Percentiles rank a stretch among this genome's conserved stretches.
phyloP scores from a whole-genome alignment of 2,113 vertebrate species.

The Brachyhypopomus occidentalis region DNA sequence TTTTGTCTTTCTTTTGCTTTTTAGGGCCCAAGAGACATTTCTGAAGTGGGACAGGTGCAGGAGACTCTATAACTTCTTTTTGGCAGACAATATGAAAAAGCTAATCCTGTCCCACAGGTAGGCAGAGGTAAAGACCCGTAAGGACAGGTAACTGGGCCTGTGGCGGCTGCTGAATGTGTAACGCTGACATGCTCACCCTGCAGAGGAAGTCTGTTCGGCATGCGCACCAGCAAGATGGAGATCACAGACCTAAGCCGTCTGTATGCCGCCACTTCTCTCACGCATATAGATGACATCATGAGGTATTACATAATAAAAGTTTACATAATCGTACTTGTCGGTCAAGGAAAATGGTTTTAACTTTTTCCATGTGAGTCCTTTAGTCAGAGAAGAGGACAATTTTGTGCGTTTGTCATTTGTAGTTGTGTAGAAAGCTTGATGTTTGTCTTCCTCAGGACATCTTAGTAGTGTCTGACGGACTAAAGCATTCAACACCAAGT shows the following conservation, averaged over 20 bases:
- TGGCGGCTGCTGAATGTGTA: background rate
- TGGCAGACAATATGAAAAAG: constrained; percentile 99
- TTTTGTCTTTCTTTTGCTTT: constrained; percentile 24
- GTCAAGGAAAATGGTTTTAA: background rate
- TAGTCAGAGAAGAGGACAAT: background rate
- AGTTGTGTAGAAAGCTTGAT: constrained; percentile 27
- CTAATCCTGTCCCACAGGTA: constrained; percentile 98
- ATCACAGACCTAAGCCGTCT: constrained; percentile 84
- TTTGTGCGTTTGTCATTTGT: constrained; percentile 25
- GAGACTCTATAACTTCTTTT: constrained; percentile 97
- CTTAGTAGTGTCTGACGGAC: constrained; percentile 1
- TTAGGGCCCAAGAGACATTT: constrained; percentile 96
- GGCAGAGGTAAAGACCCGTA: background rate
- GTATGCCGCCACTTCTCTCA: constrained; percentile 92
- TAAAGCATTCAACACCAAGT: constrained; percentile 8
- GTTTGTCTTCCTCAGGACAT: constrained; percentile 11
- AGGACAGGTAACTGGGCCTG: background rate
- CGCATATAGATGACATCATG: constrained; percentile 98
- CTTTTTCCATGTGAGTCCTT: constrained; percentile 2
- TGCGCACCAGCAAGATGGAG: constrained; percentile 75
- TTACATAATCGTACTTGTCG: background rate
- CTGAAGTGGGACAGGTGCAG: constrained; percentile 97
- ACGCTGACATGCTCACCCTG: constrained; percentile 19
- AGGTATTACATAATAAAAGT: constrained; percentile 74
- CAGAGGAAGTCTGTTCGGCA: constrained; percentile 89